Conservation (phyloP, 2,888 invertebrate genomes). For the Slavum lentiscoides region DNA sequence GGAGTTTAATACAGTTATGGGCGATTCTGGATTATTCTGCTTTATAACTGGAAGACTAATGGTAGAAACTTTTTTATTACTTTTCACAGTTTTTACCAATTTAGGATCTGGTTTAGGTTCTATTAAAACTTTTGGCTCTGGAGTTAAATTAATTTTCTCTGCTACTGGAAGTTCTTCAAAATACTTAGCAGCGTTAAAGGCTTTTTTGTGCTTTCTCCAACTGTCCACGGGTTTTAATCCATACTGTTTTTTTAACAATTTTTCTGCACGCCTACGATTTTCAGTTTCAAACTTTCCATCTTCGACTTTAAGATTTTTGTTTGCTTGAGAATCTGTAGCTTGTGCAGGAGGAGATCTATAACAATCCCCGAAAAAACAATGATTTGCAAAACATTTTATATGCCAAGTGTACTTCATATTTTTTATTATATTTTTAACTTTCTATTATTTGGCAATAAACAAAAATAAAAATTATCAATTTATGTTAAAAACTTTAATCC, state of each 20-base stretch:
- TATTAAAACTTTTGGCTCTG: conserved; percentile 27
- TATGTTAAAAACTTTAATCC: neutral
- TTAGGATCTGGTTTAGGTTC: conserved; percentile 31
- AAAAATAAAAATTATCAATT: no score
- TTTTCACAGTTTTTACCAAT: conserved; percentile 23
- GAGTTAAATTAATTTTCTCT: conserved; percentile 25
- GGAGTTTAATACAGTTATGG: neutral
- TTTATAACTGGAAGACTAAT: conserved; percentile 45
- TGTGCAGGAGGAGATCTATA: conserved; percentile 40
- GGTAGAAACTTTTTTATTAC: conserved; percentile 41
- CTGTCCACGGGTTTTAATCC: conserved; percentile 46
- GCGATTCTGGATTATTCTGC: conserved; percentile 3
- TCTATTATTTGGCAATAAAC: no score
- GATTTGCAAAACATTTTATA: neutral
- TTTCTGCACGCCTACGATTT: conserved; percentile 47
- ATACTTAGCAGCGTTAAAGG: conserved; percentile 46
- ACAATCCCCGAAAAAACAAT: neutral
- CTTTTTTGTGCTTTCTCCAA: conserved; percentile 52
- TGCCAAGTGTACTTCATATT: neutral
- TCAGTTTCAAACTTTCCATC: conserved; percentile 49
- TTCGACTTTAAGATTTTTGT: conserved; percentile 29
- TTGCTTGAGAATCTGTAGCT: conserved; percentile 4
- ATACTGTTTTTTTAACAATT: conserved; percentile 47
- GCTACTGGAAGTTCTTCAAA: conserved; percentile 32
- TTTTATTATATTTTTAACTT: neutral